These are phyloP conservation scores for Nasonia oneida DNA, from an alignment of 2,888 invertebrate genomes.

Conservation along the genomic window DNA sequence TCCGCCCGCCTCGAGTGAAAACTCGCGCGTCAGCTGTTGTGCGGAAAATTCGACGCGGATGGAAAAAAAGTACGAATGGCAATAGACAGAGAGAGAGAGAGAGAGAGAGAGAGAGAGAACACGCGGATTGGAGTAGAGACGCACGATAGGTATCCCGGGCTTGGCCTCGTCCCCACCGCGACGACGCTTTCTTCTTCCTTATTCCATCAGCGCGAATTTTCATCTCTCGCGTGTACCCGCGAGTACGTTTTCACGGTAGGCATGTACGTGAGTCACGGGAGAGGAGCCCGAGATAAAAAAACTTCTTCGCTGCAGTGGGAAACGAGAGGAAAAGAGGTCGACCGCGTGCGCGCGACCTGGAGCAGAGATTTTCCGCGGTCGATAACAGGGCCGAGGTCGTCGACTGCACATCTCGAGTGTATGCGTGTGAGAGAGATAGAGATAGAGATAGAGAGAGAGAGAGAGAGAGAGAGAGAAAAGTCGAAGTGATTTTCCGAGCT, in stretches of 20 bases:
- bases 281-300: too few species aligned
- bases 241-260: too few species aligned
- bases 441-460: too few species aligned
- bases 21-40: background rate
- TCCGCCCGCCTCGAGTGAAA: too few species aligned
- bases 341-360: constrained; percentile 15
- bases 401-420: background rate
- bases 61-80: background rate
- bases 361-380: constrained; percentile 29
- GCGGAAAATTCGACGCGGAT: background rate
- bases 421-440: background rate
- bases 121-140: background rate
- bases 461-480: background rate
- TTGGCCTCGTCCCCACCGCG: constrained; percentile 3
- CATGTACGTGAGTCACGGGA: too few species aligned
- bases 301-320: background rate
- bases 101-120: background rate
- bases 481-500: background rate
- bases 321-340: background rate
- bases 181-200: background rate
- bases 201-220: background rate
- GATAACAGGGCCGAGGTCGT: constrained; percentile 20
- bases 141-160: background rate
- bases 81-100: background rate
- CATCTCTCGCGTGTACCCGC: background rate